Conservation (phyloP, 2,113 vertebrate genomes). For the Chaetura pelagica region DNA sequence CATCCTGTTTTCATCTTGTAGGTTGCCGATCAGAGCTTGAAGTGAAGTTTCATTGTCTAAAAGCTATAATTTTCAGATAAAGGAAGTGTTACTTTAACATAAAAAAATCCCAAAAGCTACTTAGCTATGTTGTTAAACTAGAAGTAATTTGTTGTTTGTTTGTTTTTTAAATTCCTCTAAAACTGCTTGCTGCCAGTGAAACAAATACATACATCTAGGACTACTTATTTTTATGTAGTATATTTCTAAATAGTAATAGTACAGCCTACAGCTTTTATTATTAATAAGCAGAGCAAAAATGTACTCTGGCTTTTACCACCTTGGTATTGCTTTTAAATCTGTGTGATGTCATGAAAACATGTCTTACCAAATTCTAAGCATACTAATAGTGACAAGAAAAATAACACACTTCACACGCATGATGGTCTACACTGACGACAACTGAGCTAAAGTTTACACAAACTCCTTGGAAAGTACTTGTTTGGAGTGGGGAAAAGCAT, state of each 20-base stretch:
- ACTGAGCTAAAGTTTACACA: background rate
- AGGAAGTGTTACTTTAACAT: constrained; percentile 10
- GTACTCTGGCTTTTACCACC: background rate
- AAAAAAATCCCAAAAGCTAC: background rate
- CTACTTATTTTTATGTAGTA: background rate
- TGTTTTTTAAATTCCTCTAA: background rate
- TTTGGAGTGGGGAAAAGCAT: background rate
- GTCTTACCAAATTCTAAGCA: background rate
- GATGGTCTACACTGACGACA: background rate
- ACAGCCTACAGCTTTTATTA: background rate
- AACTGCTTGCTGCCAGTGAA: background rate
- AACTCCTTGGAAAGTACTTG: background rate
- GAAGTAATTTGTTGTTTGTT: background rate
- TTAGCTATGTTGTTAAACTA: background rate
- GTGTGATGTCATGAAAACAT: background rate
- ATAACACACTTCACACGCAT: background rate
- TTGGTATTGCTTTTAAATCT: background rate
- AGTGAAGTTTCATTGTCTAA: constrained; percentile 59
- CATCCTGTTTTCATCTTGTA: constrained; percentile 88
- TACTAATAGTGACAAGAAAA: background rate
- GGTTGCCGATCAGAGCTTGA: constrained; percentile 68
- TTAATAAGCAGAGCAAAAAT: background rate
- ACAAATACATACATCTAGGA: background rate
- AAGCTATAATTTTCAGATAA: constrained; percentile 33
- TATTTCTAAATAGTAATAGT: background rate